Percentiles rank a stretch among this genome's conserved stretches.
Conservation (phyloP, 2,888 invertebrate genomes). For the Notodonta dromedarius region DNA sequence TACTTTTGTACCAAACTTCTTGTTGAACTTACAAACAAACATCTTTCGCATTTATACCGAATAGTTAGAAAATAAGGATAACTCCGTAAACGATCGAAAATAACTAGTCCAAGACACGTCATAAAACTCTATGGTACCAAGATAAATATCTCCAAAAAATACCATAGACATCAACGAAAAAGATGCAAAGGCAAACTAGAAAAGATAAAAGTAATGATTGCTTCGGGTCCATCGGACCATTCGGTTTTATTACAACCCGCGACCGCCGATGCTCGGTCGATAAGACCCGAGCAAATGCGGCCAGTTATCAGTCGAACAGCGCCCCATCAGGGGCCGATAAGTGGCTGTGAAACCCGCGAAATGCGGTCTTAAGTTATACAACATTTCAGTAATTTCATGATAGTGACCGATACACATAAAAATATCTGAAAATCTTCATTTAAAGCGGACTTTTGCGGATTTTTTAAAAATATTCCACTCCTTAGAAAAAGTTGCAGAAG, state of each 20-base stretch:
- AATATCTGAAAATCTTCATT: neutral
- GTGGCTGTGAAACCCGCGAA: conserved; percentile 28
- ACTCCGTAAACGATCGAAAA: no score
- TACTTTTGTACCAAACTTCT: no score
- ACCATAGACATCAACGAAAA: conserved; percentile 17
- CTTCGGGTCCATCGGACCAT: conserved; percentile 43
- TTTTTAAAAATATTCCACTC: no score
- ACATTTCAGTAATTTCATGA: conserved; percentile 6
- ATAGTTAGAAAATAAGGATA: no score
- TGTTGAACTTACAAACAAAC: no score
- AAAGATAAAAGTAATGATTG: conserved; percentile 64
- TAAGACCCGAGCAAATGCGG: conserved; percentile 43
- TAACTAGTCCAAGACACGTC: neutral
- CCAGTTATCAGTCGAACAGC: conserved; percentile 39
- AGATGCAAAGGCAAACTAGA: conserved; percentile 29
- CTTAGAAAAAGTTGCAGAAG: no score
- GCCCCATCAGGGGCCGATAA: conserved; percentile 34
- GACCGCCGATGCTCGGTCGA: conserved; percentile 46
- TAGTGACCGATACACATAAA: no score
- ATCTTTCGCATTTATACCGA: no score
- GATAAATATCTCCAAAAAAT: conserved; percentile 7
- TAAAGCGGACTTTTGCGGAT: no score
- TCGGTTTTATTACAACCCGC: conserved; percentile 62
- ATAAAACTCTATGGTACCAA: neutral
- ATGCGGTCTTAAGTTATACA: conserved; percentile 13